Base-by-base conservation (phyloP, 2,888 invertebrate species). In the Agapostemon virescens region DNA sequence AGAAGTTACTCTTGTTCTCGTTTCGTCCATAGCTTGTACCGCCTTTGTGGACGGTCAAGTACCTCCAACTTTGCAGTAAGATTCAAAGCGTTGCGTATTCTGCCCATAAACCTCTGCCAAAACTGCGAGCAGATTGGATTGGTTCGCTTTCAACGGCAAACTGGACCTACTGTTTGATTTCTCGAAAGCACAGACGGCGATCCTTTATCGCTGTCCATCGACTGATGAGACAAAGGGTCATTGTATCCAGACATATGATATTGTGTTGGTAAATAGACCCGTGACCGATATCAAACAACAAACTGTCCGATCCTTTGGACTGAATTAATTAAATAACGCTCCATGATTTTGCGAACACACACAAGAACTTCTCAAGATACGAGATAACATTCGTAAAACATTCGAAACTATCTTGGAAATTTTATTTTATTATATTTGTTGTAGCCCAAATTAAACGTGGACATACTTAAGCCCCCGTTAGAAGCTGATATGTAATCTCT, bases 141-240 rank as follows among this genome's bases (percentile, higher is more conserved):
- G 74, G 77, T 74, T 61, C 66, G 73, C 70, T 69, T 73, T 64
- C 71, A 74, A 30, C 61, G 33, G 20, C 33, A 26, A 58, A 52
- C 36, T 33, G 63, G 55, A 79, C 64, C 73, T n/a, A n/a, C 13
- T 82, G 70, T 84, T 79, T 85, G 83, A 85, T 83, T 83, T 77
- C 83, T 71, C 36, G 33, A 79, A 79, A 79, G 77, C 77, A 26
- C 58, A 23, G 66, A 40, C 72, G 77, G 74, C 26, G 74, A 69
- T 66, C 79, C 79, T 85, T 85, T 83, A 81, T 83, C 78, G 77
- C 71, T 80, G 78, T 49, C 33, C 66, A 68, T 75, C 68, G 70
- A 38, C 68, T 80, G 79, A 85, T 73, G 79, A 79, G 72, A 85
- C 81, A 85, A 85, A 81, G 83, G 78, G 38, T 36, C 67, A 42